Evolutionary conservation across 1,140 invertebrate genomes (phyloP), one percentile per base, ranked within the genome.

Genomic region (Daktulosphaira vitifoliae): DNA sequence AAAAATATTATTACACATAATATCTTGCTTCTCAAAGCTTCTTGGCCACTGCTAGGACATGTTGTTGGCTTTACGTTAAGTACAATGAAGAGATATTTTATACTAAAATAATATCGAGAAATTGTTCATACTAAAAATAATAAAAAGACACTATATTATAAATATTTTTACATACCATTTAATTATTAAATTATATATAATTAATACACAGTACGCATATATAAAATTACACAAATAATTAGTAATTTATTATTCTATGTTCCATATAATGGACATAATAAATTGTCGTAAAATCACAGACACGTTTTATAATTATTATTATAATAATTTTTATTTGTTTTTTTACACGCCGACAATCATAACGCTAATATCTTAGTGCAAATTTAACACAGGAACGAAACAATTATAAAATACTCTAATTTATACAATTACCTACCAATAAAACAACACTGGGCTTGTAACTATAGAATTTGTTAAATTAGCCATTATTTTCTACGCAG

Each of bases 331-430:
- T 62, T 62, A 46, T 46, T 42, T 18, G 18, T 33, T 33, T 33
- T 33, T 33, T 20, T 48, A 48, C 44, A 16, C 56, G 29, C 56
- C 42, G 42, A 62, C 42, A 62, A 62, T 48, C 9, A 29, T 48
- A 62, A 46, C 39, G 42, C 56, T 62, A 62, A 62, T 23, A 56
- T 62, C 29, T 33, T 33, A 18, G 56, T 62, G 56, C 56, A 48
- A 62, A 62, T 25, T 48, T 62, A 62, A 62, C 42, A 62, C 56
- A 62, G 56, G 56, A 62, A 62, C 56, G 44, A 62, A 62, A 44
- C n/a, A 44, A 15, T 50, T 50, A 53, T 38, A 52, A 53, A 53
- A 53, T 22, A 53, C 51, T 11, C 51, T 37, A 33, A 33, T 53
- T 52, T 44, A 29, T 62, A 62, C 56, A 62, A 48, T 26, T 26